Percentiles rank a stretch among this genome's conserved stretches.
Conservation (phyloP, 2,113 vertebrate species). For the Prinia subflava region DNA sequence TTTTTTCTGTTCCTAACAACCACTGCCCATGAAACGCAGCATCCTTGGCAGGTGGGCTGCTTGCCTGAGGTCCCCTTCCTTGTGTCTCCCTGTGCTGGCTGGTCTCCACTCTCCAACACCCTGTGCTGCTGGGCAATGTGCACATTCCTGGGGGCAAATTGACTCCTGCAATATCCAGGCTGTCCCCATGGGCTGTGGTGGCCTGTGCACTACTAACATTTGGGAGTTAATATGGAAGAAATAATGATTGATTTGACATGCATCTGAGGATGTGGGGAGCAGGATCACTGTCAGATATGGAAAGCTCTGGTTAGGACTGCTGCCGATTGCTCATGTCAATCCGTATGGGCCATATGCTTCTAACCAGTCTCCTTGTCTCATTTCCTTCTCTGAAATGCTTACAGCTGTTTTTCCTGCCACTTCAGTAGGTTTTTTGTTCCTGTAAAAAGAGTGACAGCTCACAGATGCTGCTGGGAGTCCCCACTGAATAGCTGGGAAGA, state of each 20-base stretch:
- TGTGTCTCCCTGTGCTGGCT: not conserved
- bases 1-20: too few relatives aligned
- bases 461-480: slow-evolving; percentile 31
- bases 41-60: not conserved
- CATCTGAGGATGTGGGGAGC: not conserved
- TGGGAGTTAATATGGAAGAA: not conserved
- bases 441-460: slow-evolving; percentile 22
- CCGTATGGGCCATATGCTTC: slow-evolving; percentile 28
- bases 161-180: not conserved
- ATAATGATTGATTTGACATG: not conserved
- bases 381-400: slow-evolving; percentile 40
- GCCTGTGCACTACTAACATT: not conserved
- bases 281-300: not conserved
- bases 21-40: not conserved
- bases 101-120: rapidly evolving
- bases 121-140: not conserved
- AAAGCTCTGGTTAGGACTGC: not conserved
- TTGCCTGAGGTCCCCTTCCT: not conserved
- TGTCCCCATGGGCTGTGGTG: rapidly evolving
- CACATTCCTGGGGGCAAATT: rapidly evolving
- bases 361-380: slow-evolving; percentile 17
- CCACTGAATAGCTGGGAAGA: not conserved
- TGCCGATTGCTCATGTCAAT: not conserved
- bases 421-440: slow-evolving; percentile 53
- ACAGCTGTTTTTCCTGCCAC: slow-evolving; percentile 38